These are phyloP conservation scores for Hippocampus mohnikei DNA, from an alignment of 2,113 vertebrate species.

Conservation along the genomic window DNA sequence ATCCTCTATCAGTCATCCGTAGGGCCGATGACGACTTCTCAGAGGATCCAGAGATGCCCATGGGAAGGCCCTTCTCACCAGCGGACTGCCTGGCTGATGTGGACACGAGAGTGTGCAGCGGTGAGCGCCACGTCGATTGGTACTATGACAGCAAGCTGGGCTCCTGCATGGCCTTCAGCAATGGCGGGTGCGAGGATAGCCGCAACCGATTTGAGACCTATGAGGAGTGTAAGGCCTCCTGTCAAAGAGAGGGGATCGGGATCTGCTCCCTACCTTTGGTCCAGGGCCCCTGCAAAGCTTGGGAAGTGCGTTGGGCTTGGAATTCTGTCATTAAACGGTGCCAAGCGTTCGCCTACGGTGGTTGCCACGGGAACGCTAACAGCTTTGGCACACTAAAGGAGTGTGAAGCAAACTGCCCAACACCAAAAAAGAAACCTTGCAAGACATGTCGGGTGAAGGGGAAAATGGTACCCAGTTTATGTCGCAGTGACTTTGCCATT, in stretches of 20 bases:
- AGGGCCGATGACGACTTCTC: conserved; percentile 64
- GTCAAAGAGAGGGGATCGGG: conserved; percentile 73
- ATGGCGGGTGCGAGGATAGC: conserved; percentile 75
- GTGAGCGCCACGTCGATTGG: conserved; percentile 81
- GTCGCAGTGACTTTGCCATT: conserved; percentile 92
- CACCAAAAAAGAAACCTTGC: conserved; percentile 78
- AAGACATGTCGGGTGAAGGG: conserved; percentile 81
- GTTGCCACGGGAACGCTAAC: conserved; percentile 90
- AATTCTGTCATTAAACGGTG: conserved; percentile 83
- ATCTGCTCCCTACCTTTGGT: conserved; percentile 85
- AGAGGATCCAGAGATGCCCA: conserved; percentile 58
- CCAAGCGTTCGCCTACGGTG: conserved; percentile 87
- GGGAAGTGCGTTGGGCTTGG: conserved; percentile 92
- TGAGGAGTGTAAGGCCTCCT: conserved; percentile 84
- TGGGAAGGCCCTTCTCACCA: conserved; percentile 72
- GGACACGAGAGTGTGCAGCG: conserved; percentile 73
- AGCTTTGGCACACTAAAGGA: conserved; percentile 84
- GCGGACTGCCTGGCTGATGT: conserved; percentile 82
- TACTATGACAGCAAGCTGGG: conserved; percentile 80
- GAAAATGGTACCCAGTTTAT: conserved; percentile 87
- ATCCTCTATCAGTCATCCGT: conserved; percentile 84
- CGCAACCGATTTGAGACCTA: conserved; percentile 88
- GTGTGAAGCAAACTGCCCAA: conserved; percentile 87
- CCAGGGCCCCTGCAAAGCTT: conserved; percentile 86
- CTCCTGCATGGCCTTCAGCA: conserved; percentile 82